Conservation (phyloP, 1,140 invertebrate genomes). For the Cepaea nemoralis region DNA sequence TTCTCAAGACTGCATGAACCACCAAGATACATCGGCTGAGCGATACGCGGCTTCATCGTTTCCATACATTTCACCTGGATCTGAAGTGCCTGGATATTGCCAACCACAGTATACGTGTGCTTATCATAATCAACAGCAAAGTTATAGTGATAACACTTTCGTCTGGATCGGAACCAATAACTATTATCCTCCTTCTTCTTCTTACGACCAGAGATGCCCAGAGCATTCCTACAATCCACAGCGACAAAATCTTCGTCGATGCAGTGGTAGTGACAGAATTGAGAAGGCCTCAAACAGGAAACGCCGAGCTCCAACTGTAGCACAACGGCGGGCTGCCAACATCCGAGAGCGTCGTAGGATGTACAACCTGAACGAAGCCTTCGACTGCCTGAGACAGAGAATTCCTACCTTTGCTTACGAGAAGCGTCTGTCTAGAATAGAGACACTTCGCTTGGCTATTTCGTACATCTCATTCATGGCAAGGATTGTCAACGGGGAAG, state of each 20-base stretch:
- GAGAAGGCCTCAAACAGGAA: slow-evolving; percentile 7
- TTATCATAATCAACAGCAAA: not conserved
- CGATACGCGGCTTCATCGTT: not conserved
- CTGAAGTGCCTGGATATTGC: slow-evolving; percentile 15
- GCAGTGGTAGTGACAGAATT: not conserved
- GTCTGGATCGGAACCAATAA: slow-evolving; percentile 18
- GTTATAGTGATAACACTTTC: slow-evolving; percentile 11
- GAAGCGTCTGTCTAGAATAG: slow-evolving; percentile 95
- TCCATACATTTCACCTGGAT: not conserved
- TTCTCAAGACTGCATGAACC: not conserved
- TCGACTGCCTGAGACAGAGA: slow-evolving; percentile 77
- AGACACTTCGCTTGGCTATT: slow-evolving; percentile 94
- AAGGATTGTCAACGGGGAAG: slow-evolving; percentile 79
- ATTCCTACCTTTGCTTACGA: slow-evolving; percentile 99
- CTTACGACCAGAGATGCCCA: not conserved
- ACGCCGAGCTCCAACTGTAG: slow-evolving; percentile 55
- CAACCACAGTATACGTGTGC: not conserved
- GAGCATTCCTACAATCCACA: not conserved
- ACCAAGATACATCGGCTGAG: not conserved
- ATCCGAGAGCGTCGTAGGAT: slow-evolving; percentile 89
- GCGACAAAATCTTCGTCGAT: not conserved
- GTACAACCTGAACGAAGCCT: slow-evolving; percentile 98
- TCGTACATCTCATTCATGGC: slow-evolving; percentile 98
- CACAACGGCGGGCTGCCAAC: slow-evolving; percentile 64
- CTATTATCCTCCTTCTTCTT: slow-evolving; percentile 13